Conservation (phyloP, 2,113 vertebrate species). For the Epinephelus lanceolatus region DNA sequence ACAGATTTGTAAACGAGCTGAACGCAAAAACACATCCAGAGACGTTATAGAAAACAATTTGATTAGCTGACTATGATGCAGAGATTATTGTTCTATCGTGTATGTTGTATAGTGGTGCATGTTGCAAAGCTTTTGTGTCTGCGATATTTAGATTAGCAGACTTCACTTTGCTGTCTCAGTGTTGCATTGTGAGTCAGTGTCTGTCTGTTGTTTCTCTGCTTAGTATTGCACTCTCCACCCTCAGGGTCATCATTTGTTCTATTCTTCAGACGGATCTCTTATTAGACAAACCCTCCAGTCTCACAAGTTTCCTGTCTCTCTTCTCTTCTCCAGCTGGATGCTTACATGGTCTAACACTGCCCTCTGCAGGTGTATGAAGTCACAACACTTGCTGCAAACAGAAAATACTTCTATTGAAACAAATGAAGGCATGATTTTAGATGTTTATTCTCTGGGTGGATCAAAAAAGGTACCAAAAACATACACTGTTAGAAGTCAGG, state of each 20-base stretch:
- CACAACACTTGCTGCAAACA: slow-evolving; percentile 4
- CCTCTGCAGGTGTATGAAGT: slow-evolving; percentile 57
- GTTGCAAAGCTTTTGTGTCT: slow-evolving; percentile 8
- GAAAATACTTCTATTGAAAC: background rate
- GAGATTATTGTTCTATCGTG: background rate
- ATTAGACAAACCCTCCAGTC: slow-evolving; percentile 29
- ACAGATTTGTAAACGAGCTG: slow-evolving; percentile 21
- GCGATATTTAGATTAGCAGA: slow-evolving; percentile 11
- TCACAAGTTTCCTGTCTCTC: slow-evolving; percentile 15
- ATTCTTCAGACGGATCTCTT: slow-evolving; percentile 38
- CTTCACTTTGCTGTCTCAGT: slow-evolving; percentile 17
- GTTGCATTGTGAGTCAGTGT: slow-evolving; percentile 9
- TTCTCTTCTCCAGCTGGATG: background rate
- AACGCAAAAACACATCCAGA: slow-evolving; percentile 9
- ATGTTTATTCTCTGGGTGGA: background rate
- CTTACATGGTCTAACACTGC: slow-evolving; percentile 67
- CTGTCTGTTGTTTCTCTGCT: slow-evolving; percentile 28
- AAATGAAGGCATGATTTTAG: background rate
- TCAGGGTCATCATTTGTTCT: slow-evolving; percentile 54
- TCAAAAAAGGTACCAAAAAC: background rate
- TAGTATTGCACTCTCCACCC: slow-evolving; percentile 25
- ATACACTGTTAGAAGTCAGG: background rate
- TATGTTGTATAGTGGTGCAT: background rate
- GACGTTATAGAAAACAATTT: background rate
- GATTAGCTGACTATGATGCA: slow-evolving; percentile 1